Evolutionary conservation across 2,888 invertebrate species (phyloP), one percentile per base, ranked within the genome.

Genomic region (Ditylenchus weischeri): DNA sequence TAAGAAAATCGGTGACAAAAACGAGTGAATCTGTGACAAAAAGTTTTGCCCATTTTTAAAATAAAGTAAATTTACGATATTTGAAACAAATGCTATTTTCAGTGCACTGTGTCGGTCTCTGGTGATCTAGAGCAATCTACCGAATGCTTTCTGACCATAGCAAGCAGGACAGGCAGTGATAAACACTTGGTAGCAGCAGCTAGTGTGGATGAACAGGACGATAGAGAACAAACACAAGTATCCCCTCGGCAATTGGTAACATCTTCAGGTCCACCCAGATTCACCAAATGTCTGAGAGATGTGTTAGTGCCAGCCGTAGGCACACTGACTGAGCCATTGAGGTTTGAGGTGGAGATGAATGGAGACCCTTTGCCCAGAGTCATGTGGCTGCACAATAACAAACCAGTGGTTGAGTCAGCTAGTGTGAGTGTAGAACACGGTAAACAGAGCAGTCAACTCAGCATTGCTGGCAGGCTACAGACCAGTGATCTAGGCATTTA

Each of bases 291-390:
- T 63, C 75, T 81, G 13, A 69, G 76, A 19, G 79, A 81, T 64
- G 68, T 76, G 29, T 79, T 77, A 78, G 75, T 76, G 21, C 23
- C 21, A 54, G 76, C 77, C 5, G 68, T 80, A 21, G 74, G 70
- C 21, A 75, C 76, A 57, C 59, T 59, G 15, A 13, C 10, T 29
- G 19, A 19, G 21, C 68, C 54, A 8, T 71, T 79, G 29, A 68
- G 61, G 43, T 75, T 81, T 65, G 73, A 75, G 18, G 76, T 79
- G 5, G 78, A 81, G 61, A 74, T 80, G 21, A 74, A 73, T 38
- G 81, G 81, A 19, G 72, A 64, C 57, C 81, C 81, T 21, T 66
- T 72, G 48, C 80, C 80, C n/a, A 78, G 79, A 58, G 65, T 81
- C 59, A 72, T 69, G 19, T 81, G 79, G 79, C 76, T 72, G 60